Conservation (phyloP, 2,797 vertebrate species). For the Manis pentadactyla region DNA sequence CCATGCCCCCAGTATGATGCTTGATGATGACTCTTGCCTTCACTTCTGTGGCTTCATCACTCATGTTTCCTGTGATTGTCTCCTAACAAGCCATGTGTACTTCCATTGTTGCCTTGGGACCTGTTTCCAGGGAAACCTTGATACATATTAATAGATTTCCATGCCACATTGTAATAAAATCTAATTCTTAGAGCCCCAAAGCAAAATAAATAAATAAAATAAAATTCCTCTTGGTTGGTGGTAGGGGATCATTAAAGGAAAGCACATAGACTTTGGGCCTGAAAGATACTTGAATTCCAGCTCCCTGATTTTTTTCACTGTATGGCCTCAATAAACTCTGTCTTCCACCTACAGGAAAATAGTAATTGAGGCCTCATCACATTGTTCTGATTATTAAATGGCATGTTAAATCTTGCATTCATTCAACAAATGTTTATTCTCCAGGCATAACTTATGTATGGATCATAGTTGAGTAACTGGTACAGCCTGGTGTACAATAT, state of each 20-base stretch:
- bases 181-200: constrained; percentile 33
- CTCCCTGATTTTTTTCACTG: neutral
- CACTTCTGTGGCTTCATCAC: neutral
- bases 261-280: neutral
- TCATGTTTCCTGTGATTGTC: neutral
- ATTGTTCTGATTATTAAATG: constrained; percentile 36
- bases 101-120: constrained; percentile 26
- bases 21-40: neutral
- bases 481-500: neutral
- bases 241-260: neutral
- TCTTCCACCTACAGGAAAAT: constrained; percentile 6
- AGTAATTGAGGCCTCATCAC: neutral
- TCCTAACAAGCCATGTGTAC: constrained; percentile 16
- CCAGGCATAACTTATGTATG: neutral
- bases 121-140: constrained; percentile 46
- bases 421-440: constrained; percentile 52
- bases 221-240: neutral
- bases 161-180: constrained; percentile 37
- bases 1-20: neutral
- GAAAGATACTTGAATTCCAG: neutral
- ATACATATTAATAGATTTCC: constrained; percentile 28
- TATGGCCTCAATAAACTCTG: neutral
- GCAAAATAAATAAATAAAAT: neutral
- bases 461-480: neutral
- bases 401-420: neutral